These are phyloP conservation scores for Dendrolimus kikuchii DNA, from an alignment of 1,140 invertebrate genomes.

Conservation along the genomic window DNA sequence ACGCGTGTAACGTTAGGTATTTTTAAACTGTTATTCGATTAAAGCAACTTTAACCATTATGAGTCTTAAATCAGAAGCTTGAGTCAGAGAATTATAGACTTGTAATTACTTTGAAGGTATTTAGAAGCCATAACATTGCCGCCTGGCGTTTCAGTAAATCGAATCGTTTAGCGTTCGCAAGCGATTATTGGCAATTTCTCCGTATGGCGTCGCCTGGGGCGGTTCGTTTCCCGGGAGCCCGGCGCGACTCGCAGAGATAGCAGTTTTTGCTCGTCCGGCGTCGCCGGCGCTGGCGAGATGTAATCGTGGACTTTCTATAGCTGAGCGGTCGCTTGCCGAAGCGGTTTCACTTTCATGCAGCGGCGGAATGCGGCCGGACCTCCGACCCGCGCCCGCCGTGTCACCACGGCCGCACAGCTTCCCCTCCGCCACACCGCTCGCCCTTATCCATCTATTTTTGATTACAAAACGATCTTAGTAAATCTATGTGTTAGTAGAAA, in stretches of 20 bases:
- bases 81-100: too few relatives aligned
- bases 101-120: constrained; percentile 15
- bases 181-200: constrained; percentile 39
- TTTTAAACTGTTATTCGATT: constrained; percentile 17
- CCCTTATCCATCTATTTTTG: constrained; percentile 9
- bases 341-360: constrained; percentile 66
- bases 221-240: constrained; percentile 43
- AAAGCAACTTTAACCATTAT: constrained; percentile 13
- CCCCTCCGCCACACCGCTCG: constrained; percentile 11
- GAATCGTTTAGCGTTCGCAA: constrained; percentile 29
- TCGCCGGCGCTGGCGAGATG: constrained; percentile 46
- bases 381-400: constrained; percentile 52
- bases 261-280: constrained; percentile 52
- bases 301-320: constrained; percentile 67
- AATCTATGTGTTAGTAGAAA: too few relatives aligned
- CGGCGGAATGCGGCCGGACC: constrained; percentile 60
- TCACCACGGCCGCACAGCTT: constrained; percentile 23
- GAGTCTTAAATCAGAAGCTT: too few relatives aligned
- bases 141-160: constrained; percentile 28
- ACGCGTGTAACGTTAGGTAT: constrained; percentile 23
- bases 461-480: background rate
- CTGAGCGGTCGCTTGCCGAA: constrained; percentile 39
- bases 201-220: constrained; percentile 36
- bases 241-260: constrained; percentile 32
- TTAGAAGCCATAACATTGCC: constrained; percentile 16